Conservation (phyloP, 1,140 invertebrate species). For the Monochamus saltuarius region DNA sequence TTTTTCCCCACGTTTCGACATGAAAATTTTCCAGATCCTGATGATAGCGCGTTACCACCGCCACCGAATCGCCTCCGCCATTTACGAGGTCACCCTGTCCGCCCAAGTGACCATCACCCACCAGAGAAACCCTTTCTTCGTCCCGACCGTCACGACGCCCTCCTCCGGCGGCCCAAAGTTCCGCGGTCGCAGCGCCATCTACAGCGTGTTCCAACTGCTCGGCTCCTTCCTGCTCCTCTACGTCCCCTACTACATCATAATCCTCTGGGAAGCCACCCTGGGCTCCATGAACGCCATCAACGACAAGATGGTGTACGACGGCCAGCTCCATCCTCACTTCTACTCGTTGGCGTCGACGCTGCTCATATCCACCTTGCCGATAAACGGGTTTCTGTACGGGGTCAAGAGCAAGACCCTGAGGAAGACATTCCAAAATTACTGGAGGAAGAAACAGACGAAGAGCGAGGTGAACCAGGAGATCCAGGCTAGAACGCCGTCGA, state of each 20-base stretch:
- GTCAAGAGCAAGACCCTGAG: constrained; percentile 69
- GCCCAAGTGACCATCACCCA: constrained; percentile 82
- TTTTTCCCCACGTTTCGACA: too few species aligned
- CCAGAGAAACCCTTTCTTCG: constrained; percentile 73
- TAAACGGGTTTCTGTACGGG: constrained; percentile 77
- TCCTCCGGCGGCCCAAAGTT: constrained; percentile 58
- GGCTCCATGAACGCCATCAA: constrained; percentile 9
- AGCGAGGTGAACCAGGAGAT: constrained; percentile 77
- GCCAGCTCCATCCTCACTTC: constrained; percentile 51
- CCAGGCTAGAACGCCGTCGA: constrained; percentile 74
- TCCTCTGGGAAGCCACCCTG: constrained; percentile 66
- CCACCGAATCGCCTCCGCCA: constrained; percentile 79
- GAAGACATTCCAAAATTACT: constrained; percentile 75
- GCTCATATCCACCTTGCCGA: constrained; percentile 66
- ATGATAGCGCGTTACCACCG: constrained; percentile 79
- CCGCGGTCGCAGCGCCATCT: constrained; percentile 65
- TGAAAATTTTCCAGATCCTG: constrained; percentile 58
- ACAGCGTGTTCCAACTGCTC: constrained; percentile 69
- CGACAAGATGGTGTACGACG: neutral
- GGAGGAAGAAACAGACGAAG: constrained; percentile 77
- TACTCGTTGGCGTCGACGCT: constrained; percentile 63
- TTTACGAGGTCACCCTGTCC: constrained; percentile 80
- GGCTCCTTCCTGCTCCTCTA: constrained; percentile 72
- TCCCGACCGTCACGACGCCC: constrained; percentile 60
- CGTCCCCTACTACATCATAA: constrained; percentile 70